These are phyloP conservation scores for Patella ulyssiponensis DNA, from an alignment of 2,888 invertebrate species.

Conservation along the genomic window DNA sequence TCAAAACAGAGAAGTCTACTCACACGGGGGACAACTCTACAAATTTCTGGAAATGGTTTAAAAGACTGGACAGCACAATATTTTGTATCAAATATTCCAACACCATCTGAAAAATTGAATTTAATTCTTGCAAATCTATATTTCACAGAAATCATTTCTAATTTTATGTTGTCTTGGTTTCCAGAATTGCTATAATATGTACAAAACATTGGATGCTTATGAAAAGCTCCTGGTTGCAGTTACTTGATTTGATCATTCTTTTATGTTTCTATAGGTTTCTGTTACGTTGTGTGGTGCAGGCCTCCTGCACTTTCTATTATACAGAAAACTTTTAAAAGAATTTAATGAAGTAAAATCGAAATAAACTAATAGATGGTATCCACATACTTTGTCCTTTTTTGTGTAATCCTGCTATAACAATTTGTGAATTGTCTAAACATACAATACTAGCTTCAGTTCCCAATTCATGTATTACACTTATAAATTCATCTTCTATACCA, in stretches of 20 bases:
- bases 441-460: constrained; percentile 13
- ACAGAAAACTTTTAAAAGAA: too few species aligned
- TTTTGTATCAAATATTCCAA: constrained; percentile 23
- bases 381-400: constrained; percentile 2
- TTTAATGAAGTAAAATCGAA: too few species aligned
- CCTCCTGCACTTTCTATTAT: too few species aligned
- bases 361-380: not conserved
- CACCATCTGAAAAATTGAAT: constrained; percentile 6
- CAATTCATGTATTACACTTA: constrained; percentile 13
- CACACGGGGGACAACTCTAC: not conserved
- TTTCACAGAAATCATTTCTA: too few species aligned
- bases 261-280: too few species aligned
- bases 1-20: too few species aligned
- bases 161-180: too few species aligned
- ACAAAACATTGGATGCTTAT: too few species aligned
- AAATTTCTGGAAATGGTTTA: constrained; percentile 20
- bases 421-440: constrained; percentile 13
- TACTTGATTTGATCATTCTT: too few species aligned
- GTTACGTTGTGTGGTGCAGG: too few species aligned
- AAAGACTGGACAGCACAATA: constrained; percentile 15
- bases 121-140: not conserved
- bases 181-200: too few species aligned
- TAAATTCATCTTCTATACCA: constrained; percentile 6
- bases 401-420: constrained; percentile 21
- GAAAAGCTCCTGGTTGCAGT: too few species aligned